phyloP scores from a whole-genome alignment of 2,797 vertebrate species.

The Saxicola maurus region DNA sequence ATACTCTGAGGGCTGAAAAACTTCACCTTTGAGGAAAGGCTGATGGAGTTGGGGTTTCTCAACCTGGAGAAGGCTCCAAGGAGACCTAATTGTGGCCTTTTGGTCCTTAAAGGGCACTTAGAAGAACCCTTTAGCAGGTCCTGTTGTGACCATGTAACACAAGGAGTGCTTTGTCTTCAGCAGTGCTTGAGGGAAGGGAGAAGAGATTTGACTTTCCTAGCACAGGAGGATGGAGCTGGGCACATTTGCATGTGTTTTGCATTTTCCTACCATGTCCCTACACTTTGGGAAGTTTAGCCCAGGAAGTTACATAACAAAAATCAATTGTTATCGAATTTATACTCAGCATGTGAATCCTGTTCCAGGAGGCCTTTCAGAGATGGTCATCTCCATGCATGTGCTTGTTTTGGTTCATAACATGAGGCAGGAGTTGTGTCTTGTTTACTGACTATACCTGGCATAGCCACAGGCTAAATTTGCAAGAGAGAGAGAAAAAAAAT shows the following conservation, averaged over 20 bases:
- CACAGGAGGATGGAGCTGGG: neutral
- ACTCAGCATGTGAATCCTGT: neutral
- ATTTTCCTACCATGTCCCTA: neutral
- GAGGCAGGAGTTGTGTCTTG: neutral
- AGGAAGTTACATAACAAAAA: neutral
- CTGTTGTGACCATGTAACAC: neutral
- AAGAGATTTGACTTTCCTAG: neutral
- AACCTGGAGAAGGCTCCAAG: neutral
- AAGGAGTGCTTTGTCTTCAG: neutral
- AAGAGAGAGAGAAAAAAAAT: neutral
- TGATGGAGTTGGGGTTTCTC: neutral
- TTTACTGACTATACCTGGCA: neutral
- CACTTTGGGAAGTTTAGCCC: neutral
- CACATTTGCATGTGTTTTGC: neutral
- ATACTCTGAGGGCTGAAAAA: neutral
- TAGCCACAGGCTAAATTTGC: neutral
- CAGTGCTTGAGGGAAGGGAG: neutral
- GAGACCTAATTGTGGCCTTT: neutral
- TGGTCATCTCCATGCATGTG: neutral
- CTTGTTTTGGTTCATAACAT: neutral
- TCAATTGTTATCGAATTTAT: neutral
- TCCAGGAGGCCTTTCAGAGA: neutral
- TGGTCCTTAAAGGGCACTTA: too few relatives aligned
- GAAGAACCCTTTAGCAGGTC: neutral
- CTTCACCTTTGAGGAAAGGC: fast-evolving